A percentile compares a stretch with the other conserved stretches of the same genome.
phyloP scores from a whole-genome alignment of 1,140 invertebrate species.

The Oscheius sp. region DNA sequence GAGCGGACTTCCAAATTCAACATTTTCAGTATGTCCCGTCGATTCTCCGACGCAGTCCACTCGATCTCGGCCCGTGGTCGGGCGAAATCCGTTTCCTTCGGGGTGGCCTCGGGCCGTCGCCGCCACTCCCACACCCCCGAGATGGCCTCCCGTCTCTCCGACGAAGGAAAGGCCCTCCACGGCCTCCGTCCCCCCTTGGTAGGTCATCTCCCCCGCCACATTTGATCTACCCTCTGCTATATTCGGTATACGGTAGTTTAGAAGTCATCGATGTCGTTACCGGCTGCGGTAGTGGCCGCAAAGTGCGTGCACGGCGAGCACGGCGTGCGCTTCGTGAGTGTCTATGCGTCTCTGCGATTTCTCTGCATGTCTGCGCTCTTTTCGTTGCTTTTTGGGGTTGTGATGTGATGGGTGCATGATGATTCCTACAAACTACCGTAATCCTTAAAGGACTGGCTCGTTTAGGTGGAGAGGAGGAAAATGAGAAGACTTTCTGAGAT shows the following conservation, averaged over 20 bases:
- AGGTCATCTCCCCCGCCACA: no score
- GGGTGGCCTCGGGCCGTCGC: constrained; percentile 30
- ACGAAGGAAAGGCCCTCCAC: constrained; percentile 35
- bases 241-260: not conserved
- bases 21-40: constrained; percentile 47
- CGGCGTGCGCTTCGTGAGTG: constrained; percentile 6
- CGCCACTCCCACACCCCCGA: constrained; percentile 31
- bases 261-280: constrained; percentile 8
- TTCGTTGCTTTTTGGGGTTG: not conserved
- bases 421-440: not conserved
- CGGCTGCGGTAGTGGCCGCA: not conserved
- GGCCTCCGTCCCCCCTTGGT: constrained; percentile 35
- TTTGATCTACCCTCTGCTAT: no score
- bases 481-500: constrained; percentile 60
- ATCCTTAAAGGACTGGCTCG: not conserved
- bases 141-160: constrained; percentile 15
- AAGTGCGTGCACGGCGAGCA: constrained; percentile 2
- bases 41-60: constrained; percentile 52
- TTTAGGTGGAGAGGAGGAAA: constrained; percentile 43
- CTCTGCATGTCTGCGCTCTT: not conserved
- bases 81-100: constrained; percentile 40
- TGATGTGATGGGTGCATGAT: not conserved
- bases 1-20: no score
- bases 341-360: not conserved
- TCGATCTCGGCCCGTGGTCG: constrained; percentile 37